Evolutionary conservation across 2,113 vertebrate genomes (phyloP), one percentile per base, ranked within the genome.

Genomic region (Eudyptes chrysolophus): DNA sequence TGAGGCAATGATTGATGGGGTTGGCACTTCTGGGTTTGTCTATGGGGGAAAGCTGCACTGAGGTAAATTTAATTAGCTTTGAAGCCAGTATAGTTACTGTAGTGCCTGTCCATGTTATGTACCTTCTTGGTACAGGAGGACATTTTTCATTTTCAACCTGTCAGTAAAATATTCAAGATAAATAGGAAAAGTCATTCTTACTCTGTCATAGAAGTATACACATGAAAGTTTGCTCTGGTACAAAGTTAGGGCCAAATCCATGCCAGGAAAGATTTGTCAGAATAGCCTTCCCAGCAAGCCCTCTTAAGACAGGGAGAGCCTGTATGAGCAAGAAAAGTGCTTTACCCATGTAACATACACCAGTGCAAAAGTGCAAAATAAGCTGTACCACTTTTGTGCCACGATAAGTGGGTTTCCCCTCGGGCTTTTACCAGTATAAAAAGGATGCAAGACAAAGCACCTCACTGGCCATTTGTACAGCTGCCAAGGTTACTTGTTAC

Each of bases 61-160:
- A 46, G 40, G 36, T 84, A 93, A 93, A 93, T 80, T 94, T 85
- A 88, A 92, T 86, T 77, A 96, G 66, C 84, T 92, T 46, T 85
- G 94, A 87, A 83, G 71, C 36, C 62, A 74, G 27, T 26, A 62
- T 7, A 90, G 58, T 90, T 79, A 69, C 51, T 60, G 14, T 44
- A 69, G 36, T 46, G 40, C 16, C 38, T 55, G 40, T 36, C 42
- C 54, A 30, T 76, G 36, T 83, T 76, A 48, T 20, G 27, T 29
- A 76, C 25, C 44, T 85, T 78, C 65, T 79, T 58, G 9, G 12
- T 72, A 87, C 1, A 84, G 40, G 19, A 84, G 25, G 36, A 64
- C 0, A 3, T 87, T 89, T 96, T 83, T 83, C 4, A 40, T 83
- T 96, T 90, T 93, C 49, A 64, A 51, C 8, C 18, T 61, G 40